phyloP scores from a whole-genome alignment of 1,140 invertebrate species.

The Dinothrombium tinctorium region DNA sequence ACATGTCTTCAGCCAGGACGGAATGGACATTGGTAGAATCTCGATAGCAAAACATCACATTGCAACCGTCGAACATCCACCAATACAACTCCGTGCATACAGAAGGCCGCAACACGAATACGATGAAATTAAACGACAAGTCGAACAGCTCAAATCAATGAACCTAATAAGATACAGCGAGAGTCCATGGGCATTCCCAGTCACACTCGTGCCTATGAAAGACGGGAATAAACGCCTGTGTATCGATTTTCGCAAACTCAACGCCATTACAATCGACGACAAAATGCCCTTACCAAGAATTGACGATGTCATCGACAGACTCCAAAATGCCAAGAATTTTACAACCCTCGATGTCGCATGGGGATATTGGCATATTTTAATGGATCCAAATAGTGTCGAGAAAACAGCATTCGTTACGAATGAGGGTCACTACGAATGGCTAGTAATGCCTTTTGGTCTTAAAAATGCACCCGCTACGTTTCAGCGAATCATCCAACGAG shows the following conservation, averaged over 20 bases:
- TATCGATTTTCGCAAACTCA: constrained; percentile 6
- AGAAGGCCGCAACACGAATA: neutral
- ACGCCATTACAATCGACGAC: constrained; percentile 2
- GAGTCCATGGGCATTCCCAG: neutral
- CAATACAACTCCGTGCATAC: neutral
- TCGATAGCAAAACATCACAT: neutral
- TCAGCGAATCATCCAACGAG: constrained; percentile 18
- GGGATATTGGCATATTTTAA: constrained; percentile 20
- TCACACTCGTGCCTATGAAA: neutral
- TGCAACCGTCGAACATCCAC: neutral
- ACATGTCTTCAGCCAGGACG: neutral
- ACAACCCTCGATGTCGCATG: constrained; percentile 9
- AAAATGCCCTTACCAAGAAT: constrained; percentile 2
- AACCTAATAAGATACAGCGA: neutral
- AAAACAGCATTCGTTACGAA: constrained; percentile 14
- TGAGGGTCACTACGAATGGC: constrained; percentile 12
- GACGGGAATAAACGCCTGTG: neutral
- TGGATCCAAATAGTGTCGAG: constrained; percentile 15
- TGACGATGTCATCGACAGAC: constrained; percentile 2
- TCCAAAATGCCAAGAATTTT: constrained; percentile 7
- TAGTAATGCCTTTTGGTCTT: constrained; percentile 21
- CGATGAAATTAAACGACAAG: neutral
- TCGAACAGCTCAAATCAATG: neutral
- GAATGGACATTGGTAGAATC: neutral
- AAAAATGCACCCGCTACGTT: constrained; percentile 20